Evolutionary conservation across 2,113 vertebrate genomes (phyloP), one percentile per base, ranked within the genome.

Genomic region (Camelus dromedarius): DNA sequence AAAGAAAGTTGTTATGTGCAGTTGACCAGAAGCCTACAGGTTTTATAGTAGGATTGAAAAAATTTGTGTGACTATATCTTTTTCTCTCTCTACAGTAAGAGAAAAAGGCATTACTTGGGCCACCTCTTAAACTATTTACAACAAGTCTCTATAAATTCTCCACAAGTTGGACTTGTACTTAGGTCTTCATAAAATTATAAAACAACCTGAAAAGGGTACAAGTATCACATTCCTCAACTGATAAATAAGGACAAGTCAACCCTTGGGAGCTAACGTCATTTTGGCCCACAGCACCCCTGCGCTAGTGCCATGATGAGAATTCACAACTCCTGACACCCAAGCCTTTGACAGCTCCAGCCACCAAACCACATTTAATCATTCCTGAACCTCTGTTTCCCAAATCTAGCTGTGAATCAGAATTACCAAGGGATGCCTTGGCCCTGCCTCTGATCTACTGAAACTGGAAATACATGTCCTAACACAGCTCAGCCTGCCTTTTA

Each of bases 151-250:
- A 42, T 42, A 87, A 35, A 60, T 73, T 93, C 48, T 92, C 56
- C 86, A 89, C 8, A 62, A 89, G 67, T 35, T 77, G n/a, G 20
- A 86, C 42, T 48, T 69, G 38, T 46, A 93, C 16, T 81, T 62
- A 67, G 14, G 30, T 88, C 67, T 96, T 90, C 54, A 67, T 77
- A 42, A 92, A 97, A 72, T 90, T 60, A 67, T 77, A 42, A 92
- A 97, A 72, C 32, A 32, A 89, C 24, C 5, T 14, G 26, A 92
- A n/a, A 5, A 69, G n/a, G n/a, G 11, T 19, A 5, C 56, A 86
- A 81, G 64, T n/a, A 42, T 70, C 60, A 42, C 22, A 66, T 77
- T 93, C 58, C 56, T 90, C 20, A 24, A 60, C n/a, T 96, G 35
- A 94, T n/a, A 85, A 75, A 66, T 75, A 38, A 95, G 54, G 32